Base-by-base conservation (phyloP, 2,113 vertebrate genomes). In the Periophthalmodon schlosseri region DNA sequence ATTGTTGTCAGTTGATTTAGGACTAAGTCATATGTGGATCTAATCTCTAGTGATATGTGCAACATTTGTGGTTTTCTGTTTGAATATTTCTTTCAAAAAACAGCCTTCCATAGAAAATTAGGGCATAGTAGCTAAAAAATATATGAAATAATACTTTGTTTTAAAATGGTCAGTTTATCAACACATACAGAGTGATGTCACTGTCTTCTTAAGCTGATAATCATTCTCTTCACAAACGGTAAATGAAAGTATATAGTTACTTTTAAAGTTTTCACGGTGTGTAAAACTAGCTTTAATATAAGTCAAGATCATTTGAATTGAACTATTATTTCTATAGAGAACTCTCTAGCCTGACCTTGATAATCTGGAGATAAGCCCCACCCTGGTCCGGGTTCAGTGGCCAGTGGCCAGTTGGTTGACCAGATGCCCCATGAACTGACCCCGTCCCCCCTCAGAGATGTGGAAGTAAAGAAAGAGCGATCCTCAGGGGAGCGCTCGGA, bases 401-500 rank as follows among this genome's bases (percentile, higher is more conserved):
- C 91, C 87, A 84, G 91, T 91, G 88, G 89, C 89, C 87, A 91
- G 85, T 84, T 81, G 86, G 86, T 87, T 83, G 86, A 88, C 82
- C 88, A 75, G 0, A 23, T 76, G 86, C 84, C 85, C 80, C 46
- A 58, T 93, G 89, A 92, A 90, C 91, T 89, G 90, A 91, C 85
- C 86, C 79, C 66, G 86, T 86, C 85, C 86, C 86, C 87, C 80
- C 84, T 78, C 65, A 33, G 83, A 84, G 84, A 69, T 87, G 82
- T 82, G 85, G 87, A 88, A 88, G 83, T 69, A 85, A 91, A 92
- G 90, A 84, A 91, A 90, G 88, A 56, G 73, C 75, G 83, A 87
- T 79, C 83, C 88, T 91, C 87, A 50, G 46, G 92, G 95, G 94
- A 96, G 94, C 94, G 93, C 86, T 93, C 91, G 76, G 78, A 93